Evolutionary conservation across 2,113 vertebrate species (phyloP).

Genomic region (Gymnorhina tibicen): DNA sequence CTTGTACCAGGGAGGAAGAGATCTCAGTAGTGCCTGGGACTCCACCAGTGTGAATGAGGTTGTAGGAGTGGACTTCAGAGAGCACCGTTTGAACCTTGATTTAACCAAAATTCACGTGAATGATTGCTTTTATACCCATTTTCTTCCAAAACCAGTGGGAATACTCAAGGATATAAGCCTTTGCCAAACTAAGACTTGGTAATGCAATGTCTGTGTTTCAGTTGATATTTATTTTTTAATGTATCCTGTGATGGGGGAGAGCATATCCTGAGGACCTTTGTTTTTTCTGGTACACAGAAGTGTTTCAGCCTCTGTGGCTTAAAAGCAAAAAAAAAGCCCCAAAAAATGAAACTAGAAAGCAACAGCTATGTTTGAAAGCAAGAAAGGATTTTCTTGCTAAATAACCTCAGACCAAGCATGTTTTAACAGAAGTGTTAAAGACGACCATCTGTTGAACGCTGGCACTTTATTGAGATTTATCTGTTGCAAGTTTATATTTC

Average conservation of each 20-base stretch:
- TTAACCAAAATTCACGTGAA: background rate
- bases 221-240: background rate
- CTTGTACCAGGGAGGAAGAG: fast-evolving
- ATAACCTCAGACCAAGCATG: background rate
- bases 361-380: background rate
- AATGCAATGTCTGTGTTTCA: background rate
- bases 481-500: background rate
- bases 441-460: background rate
- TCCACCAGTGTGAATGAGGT: background rate
- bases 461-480: background rate
- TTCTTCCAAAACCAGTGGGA: background rate
- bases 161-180: fast-evolving
- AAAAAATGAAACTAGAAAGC: background rate
- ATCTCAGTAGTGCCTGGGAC: background rate
- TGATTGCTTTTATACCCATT: background rate
- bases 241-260: background rate
- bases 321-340: background rate
- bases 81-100: fast-evolving
- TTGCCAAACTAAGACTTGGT: background rate
- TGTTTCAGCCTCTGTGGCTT: background rate
- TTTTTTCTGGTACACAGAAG: background rate
- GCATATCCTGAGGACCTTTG: background rate
- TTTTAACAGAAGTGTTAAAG: background rate
- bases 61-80: background rate
- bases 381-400: background rate